Evolutionary conservation across 2,113 vertebrate species (phyloP), one percentile per base, ranked within the genome.

Genomic region (Eurypyga helias): DNA sequence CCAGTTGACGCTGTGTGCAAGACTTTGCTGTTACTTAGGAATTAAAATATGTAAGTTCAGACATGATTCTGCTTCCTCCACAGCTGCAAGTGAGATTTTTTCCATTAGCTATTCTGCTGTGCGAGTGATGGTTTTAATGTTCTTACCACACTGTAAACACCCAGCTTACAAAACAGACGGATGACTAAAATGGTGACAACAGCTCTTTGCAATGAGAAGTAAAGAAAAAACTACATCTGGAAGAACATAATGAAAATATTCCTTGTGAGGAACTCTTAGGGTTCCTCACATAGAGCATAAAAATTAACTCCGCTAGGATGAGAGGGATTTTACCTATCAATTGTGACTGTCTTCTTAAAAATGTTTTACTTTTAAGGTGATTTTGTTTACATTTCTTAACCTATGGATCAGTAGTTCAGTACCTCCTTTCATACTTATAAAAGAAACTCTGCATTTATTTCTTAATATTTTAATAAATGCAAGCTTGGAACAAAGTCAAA

Each of bases 61-160:
- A 84, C 78, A 87, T 61, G 45, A 91, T 85, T 94, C 38, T 76
- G 48, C 80, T 95, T 95, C 89, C 87, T 84, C 43, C 78, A 65
- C 91, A 96, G 88, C 94, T 94, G 92, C 84, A 89, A 92, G 69
- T 87, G 75, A 70, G 46, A 83, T 80, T 95, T 95, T 41, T 97
- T 95, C 95, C 72, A 1, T 96, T 94, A 83, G 70, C 31, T 88
- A 72, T 95, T 83, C 75, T 89, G 41, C 75, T 93, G 77, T 20
- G 5, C 8, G 1, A 91, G 94, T 21, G 2, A 92, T 91, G 95
- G 79, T 90, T 96, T 94, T 84, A 92, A 91, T 93, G 54, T 89
- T 81, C 82, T 96, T 66, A 85, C 79, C 92, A 67, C 88, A 46
- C 51, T 83, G 93, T 90, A 97, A 97, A 97, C 92, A 97, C 58